Conservation (phyloP, 2,113 vertebrate species). For the Psammodynastes pulverulentus region DNA sequence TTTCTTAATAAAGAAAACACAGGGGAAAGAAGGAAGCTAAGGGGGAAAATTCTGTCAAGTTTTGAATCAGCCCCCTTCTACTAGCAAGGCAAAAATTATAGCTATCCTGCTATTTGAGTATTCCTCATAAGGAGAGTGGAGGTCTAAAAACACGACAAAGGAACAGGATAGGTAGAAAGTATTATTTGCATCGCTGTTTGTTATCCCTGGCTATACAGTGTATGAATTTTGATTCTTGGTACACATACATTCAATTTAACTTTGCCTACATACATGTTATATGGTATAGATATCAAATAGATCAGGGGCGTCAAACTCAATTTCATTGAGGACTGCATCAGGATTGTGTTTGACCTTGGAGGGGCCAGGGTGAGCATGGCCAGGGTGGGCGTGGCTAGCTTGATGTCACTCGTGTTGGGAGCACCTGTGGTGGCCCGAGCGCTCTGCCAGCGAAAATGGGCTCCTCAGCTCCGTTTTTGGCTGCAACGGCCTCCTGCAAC, state of each 20-base stretch:
- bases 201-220: background rate
- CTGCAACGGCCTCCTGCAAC: no score
- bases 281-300: background rate
- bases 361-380: no score
- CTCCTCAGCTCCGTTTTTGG: no score
- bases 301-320: background rate
- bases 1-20: background rate
- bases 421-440: no score
- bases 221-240: background rate
- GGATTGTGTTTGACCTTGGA: no score
- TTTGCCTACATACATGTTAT: background rate
- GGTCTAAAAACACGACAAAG: background rate
- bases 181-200: background rate
- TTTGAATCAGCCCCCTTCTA: background rate
- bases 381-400: no score
- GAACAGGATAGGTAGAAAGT: background rate
- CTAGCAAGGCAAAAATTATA: background rate
- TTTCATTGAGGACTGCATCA: no score
- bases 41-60: background rate
- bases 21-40: background rate
- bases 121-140: background rate
- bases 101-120: background rate
- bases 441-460: no score
- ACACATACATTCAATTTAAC: background rate
- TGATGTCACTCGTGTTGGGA: no score